Evolutionary conservation across 2,888 invertebrate genomes (phyloP).

Genomic region (Smittia aterrima): DNA sequence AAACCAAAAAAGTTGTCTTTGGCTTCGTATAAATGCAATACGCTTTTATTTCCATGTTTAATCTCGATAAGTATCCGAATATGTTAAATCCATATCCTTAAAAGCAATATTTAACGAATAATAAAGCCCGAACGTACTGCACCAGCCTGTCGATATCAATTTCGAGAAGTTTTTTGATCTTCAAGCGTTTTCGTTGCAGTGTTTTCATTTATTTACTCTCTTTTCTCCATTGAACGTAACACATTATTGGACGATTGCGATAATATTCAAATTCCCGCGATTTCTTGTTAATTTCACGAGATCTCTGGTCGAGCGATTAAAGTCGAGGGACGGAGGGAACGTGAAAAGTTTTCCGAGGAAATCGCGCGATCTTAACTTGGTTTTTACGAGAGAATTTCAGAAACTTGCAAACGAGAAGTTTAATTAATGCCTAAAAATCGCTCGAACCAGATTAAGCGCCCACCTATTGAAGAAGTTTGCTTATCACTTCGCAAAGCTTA

Average conservation of each 20-base stretch:
- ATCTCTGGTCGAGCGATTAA: not conserved
- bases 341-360: not conserved
- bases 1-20: not conserved
- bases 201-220: constrained; percentile 4
- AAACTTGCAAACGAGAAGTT: not conserved
- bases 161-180: constrained; percentile 13
- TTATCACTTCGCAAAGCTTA: not conserved
- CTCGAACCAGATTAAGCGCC: not conserved
- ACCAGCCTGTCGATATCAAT: constrained; percentile 14
- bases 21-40: not conserved
- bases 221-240: constrained; percentile 6
- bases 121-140: not conserved
- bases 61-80: constrained; percentile 28
- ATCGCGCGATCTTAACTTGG: not conserved
- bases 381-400: not conserved
- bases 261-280: constrained; percentile 34
- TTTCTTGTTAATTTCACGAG: constrained; percentile 28
- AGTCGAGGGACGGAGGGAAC: not conserved
- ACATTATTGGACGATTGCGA: constrained; percentile 28
- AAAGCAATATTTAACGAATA: constrained; percentile 29
- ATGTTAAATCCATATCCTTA: constrained; percentile 28
- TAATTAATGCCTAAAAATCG: not conserved
- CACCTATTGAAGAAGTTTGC: constrained; percentile 2
- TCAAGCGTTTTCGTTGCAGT: not conserved
- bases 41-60: not conserved